Base-by-base conservation (phyloP, 2,888 invertebrate genomes). In the Lamproptera curius region DNA sequence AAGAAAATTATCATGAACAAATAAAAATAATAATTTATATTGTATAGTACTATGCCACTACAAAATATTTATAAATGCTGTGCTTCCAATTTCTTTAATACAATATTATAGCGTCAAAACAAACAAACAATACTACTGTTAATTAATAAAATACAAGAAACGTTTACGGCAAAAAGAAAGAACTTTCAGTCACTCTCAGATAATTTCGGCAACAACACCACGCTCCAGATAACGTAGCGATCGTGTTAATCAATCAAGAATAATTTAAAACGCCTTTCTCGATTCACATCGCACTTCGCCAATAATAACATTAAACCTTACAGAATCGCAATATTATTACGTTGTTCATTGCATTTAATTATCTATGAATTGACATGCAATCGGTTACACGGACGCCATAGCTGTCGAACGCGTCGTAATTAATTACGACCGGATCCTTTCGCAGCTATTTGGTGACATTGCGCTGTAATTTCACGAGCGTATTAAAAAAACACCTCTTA, bases 341-440 rank as follows among this genome's bases (percentile, higher is more conserved):
- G 9, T 23, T 8, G 23, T 28, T n/a, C n/a, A 20, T 37, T 37
- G 1, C 28, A 20, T 38, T 39, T 36, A 36, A 36, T 42, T 40
- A 39, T 48, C 48, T 48, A 48, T 43, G 34, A 39, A 46, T n/a
- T 33, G 41, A 38, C 36, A 38, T 52, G 44, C 16, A 36, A 41
- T 50, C 48, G 31, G 34, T 34, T 26, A 44, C 33, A 44, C 20
- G 31, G 35, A 49, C 16, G 49, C 35, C 41, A 37, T 33, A 39
- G 49, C 36, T 50, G 49, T 44, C 49, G 44, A 16, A 33, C 35
- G 65, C 52, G 56, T 46, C 59, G 61, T 68, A 67, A 70, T 66
- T 67, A 68, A 72, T 69, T 65, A 64, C 53, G 64, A 63, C 67
- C 69, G 69, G 57, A 56, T 57, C 46, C 53, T 42, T 52, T 46